These are phyloP conservation scores for Gymnothorax reevesii DNA, from an alignment of 2,797 vertebrate genomes.

Conservation along the genomic window DNA sequence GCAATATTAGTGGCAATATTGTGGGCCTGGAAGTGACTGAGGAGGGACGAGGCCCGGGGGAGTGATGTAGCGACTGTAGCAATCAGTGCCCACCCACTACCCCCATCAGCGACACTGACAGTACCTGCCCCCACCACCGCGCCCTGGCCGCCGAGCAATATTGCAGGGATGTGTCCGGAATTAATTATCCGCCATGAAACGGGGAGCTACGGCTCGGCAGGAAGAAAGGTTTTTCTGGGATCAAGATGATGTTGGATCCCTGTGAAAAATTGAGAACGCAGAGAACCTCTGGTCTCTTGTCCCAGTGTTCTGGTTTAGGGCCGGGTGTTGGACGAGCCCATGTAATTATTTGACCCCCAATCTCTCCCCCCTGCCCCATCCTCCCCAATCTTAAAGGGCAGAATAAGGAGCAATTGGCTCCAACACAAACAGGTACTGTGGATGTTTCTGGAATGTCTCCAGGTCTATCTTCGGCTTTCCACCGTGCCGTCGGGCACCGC, in stretches of 20 bases:
- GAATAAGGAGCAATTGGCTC: slow-evolving; percentile 36
- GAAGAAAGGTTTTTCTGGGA: slow-evolving; percentile 35
- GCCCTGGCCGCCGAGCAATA: slow-evolving; percentile 63
- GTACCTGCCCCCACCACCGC: slow-evolving; percentile 24
- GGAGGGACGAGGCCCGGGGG: slow-evolving; percentile 50
- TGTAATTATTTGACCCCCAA: slow-evolving; percentile 19
- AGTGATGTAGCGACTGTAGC: slow-evolving; percentile 49
- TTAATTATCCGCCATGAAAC: slow-evolving; percentile 63
- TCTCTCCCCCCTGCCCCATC: not conserved
- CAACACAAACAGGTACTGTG: slow-evolving; percentile 35
- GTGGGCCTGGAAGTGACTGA: slow-evolving; percentile 48
- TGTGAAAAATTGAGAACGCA: slow-evolving; percentile 50
- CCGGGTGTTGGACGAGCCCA: slow-evolving; percentile 11
- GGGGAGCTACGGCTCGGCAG: slow-evolving; percentile 40
- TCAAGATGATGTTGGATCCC: slow-evolving; percentile 54
- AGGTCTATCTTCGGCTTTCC: not conserved
- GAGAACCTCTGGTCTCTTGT: slow-evolving; percentile 14
- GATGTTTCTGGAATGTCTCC: not conserved
- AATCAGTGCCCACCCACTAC: slow-evolving; percentile 62
- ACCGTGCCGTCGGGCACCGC: not conserved
- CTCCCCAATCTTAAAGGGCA: slow-evolving; percentile 3
- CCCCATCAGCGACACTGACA: not conserved
- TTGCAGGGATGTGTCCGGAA: slow-evolving; percentile 68
- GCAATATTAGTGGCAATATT: slow-evolving; percentile 67
- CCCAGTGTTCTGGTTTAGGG: slow-evolving; percentile 26